Base-by-base conservation (phyloP, 2,888 invertebrate genomes). In the Pristionchus arcanus region DNA sequence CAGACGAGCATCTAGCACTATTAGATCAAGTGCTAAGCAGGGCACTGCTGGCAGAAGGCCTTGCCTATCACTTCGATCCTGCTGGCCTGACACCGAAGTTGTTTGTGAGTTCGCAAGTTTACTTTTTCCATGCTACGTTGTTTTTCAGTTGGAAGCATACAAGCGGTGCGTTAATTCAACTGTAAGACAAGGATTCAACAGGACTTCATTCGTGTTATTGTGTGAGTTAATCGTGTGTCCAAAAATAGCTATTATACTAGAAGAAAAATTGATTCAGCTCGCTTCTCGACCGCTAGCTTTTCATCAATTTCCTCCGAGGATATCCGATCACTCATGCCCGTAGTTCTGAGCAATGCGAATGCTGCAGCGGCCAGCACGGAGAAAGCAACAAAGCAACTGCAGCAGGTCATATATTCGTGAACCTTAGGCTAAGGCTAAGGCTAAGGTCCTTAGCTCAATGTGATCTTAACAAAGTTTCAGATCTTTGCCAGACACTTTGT, bases 401-500 rank as follows among this genome's bases (percentile, higher is more conserved):
- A 25, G 13, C 13, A 66, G 66, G 66, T 66, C 25, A 66, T n/a
- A 66, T 28, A 66, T 66, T 66, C 9, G 19, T 25, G 66, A 28
- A 25, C 3, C n/a, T n/a, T 63, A n/a, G n/a, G n/a, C n/a, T n/a
- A n/a, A n/a, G n/a, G n/a, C n/a, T n/a, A n/a, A n/a, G n/a, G n/a
- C n/a, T n/a, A n/a, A n/a, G n/a, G n/a, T n/a, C n/a, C n/a, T n/a
- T n/a, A n/a, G n/a, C n/a, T n/a, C n/a, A 49, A 49, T 49, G 13
- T 9, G 42, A 11, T 49, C 3, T 49, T 49, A 11, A 49, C 42
- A 9, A 49, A 49, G 42, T 49, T 49, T 71, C 68, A 91, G 11
- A 84, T 94, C 25, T 94, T 94, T 77, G 85, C 92, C 31, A 91
- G 92, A 86, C 94, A 94, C 90, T 92, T 94, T 31, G 87, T 93